Base-by-base conservation (phyloP, 2,113 vertebrate genomes). In the Cebus imitator region DNA sequence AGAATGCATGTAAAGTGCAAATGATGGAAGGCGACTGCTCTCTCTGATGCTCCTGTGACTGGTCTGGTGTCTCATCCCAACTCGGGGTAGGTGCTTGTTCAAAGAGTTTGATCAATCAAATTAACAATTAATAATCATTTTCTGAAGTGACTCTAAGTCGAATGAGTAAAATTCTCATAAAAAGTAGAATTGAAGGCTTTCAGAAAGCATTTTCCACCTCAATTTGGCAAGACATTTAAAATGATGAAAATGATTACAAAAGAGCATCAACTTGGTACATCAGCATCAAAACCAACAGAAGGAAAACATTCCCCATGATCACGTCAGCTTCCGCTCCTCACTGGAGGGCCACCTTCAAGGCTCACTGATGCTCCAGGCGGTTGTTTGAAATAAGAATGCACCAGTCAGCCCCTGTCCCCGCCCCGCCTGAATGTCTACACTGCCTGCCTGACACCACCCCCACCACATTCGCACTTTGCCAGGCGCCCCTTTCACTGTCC, bases 391-490 rank as follows among this genome's bases (percentile, higher is more conserved):
- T 18, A 35, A 13, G 9, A 43, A 32, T 40, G 43, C 5, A 4
- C 4, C 35, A 3, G 10, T 6, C 73, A 52, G 27, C 48, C 14
- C 52, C 11, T 2, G 32, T 30, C n/a, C 8, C 30, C 16, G 45
- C 14, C 40, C 45, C 4, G 5, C 68, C 21, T 27, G n/a, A 5
- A 18, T 2, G 32, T 64, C 90, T 61, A 6, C 76, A 37, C 23
- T 1, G 55, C 48, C n/a, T 8, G 70, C 8, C 48, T 2, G 0
- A 20, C 32, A 3, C 37, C 16, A 4, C 0, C 5, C 5, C 18
- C 10, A 61, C 27, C 58, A 45, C 45, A 27, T 20, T 25, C 40
- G 16, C 37, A 27, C 11, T 45, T 58, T 11, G 14, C 68, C 50
- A 5, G 2, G 3, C 4, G 30, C 18, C 78, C 61, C 37, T 21